Base-by-base conservation (phyloP, 2,113 vertebrate species). In the Canis aureus region DNA sequence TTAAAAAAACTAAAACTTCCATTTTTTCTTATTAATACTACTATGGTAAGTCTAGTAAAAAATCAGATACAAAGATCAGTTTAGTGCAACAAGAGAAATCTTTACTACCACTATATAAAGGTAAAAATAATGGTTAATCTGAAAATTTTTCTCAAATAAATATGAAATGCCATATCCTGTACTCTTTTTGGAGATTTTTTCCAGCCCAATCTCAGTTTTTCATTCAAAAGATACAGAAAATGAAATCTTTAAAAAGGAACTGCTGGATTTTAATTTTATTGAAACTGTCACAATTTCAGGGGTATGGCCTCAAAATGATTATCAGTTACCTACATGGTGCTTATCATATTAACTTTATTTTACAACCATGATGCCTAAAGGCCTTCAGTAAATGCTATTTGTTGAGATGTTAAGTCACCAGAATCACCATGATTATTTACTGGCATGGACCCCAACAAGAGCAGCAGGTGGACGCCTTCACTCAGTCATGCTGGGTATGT, bases 91-190 rank as follows among this genome's bases (percentile, higher is more conserved):
- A 53, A 60, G 43, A 84, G 38, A 53, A 88, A 96, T 3, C 69
- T 6, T 80, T 97, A 83, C 13, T 57, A 74, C 19, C 55, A n/a
- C 55, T 91, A 89, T 32, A 53, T 79, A 87, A 88, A 95, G 22
- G 62, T n/a, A 94, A 95, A 98, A 90, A 38, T 74, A 78, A 95
- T 71, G 71, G 87, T 53, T 71, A 88, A 80, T 23, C 22, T 84
- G 20, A 96, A 38, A 1, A 53, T 76, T 96, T 92, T 93, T 62
- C 81, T 93, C 38, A 69, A 95, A 59, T 83, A 87, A 81, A 84
- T 55, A 92, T 16, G 60, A 95, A 51, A 27, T 53, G 32, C 15
- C 51, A 22, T 53, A n/a, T 64, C 32, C 93, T 43, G 22, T 6
- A 32, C 3, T 16, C n/a, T 66, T 91, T 81, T 59, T 57, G 29